A percentile compares a stretch with the other conserved stretches of the same genome.
phyloP scores from a whole-genome alignment of 2,888 invertebrate genomes.

The Enoplolaimus lenunculus region DNA sequence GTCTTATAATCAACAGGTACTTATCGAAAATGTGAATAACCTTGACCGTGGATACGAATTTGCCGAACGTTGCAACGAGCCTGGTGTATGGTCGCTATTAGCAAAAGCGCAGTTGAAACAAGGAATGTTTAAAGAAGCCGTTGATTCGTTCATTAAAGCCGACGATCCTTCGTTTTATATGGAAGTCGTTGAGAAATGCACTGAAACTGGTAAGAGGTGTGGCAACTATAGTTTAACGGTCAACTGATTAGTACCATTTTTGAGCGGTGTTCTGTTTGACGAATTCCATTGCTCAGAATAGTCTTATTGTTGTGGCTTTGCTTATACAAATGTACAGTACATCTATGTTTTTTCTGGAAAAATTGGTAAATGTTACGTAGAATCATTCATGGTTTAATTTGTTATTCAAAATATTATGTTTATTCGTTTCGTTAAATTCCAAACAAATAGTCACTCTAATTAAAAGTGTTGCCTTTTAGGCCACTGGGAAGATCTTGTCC shows the following conservation, averaged over 20 bases:
- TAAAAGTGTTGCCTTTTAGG: conserved; percentile 44
- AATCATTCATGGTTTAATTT: too few relatives aligned
- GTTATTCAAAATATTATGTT: too few relatives aligned
- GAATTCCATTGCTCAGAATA: too few relatives aligned
- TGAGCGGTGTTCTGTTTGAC: neutral
- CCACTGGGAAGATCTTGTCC: conserved; percentile 94
- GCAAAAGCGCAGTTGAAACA: conserved; percentile 88
- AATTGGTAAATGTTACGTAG: too few relatives aligned
- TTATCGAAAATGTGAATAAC: conserved; percentile 93
- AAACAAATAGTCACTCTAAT: too few relatives aligned
- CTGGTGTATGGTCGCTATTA: conserved; percentile 93
- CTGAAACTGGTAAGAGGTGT: conserved; percentile 52
- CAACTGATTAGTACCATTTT: too few relatives aligned
- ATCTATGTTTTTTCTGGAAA: neutral
- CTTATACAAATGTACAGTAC: neutral
- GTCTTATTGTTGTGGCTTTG: too few relatives aligned
- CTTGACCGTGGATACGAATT: conserved; percentile 96
- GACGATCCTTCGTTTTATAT: conserved; percentile 96
- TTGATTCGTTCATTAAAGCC: conserved; percentile 98
- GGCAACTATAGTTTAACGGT: too few relatives aligned
- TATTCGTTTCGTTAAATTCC: too few relatives aligned
- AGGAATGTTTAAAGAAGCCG: conserved; percentile 90
- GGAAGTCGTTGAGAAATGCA: conserved; percentile 90
- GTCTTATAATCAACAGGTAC: too few relatives aligned
- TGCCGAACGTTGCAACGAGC: conserved; percentile 96